Base-by-base conservation (phyloP, 2,797 vertebrate genomes). In the Clarias laeviceps region DNA sequence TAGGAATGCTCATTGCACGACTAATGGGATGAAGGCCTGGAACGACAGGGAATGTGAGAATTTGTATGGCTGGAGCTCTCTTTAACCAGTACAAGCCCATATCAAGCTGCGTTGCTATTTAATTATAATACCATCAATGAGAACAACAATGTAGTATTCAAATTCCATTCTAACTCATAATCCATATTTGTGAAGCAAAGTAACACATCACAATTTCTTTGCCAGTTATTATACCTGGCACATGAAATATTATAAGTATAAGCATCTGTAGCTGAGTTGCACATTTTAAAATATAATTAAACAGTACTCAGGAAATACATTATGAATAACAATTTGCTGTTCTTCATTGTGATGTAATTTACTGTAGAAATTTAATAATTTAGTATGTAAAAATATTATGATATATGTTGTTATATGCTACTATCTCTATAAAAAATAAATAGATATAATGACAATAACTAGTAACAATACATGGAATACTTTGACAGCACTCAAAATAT, bases 1-100 rank as follows among this genome's bases (percentile, higher is more conserved):
- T 92, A 93, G 92, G 91, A 92, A 94, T 88, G 85, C 90, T 74
- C 7, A 74, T 91, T 84, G 85, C 88, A 91, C 90, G 84, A 77
- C 70, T 14, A 29, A 84, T 77, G 68, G 72, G 82, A 32, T 34
- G 20, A 72, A 61, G 82, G 80, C 82, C 82, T 83, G 83, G 56
- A 83, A 57, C 77, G 80, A 89, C 2, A 76, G n/a, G n/a, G 27
- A 27, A 76, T 76, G n/a, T 56, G 40, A 92, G 89, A 90, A 89
- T 93, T 84, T 91, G 89, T 92, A 89, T 94, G 50, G 20, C 27
- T 76, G 27, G 15, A 29, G 56, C n/a, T 15, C 45, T 56, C 14
- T 56, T 14, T 27, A 50, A 29, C 40, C 14, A 73, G 40, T 50
- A 76, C 7, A 56, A 74, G 72, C 72, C 15, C 12, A 73, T 32